Evolutionary conservation across 2,113 vertebrate species (phyloP), one percentile per base, ranked within the genome.

Genomic region (Trematocara unimaculatum): DNA sequence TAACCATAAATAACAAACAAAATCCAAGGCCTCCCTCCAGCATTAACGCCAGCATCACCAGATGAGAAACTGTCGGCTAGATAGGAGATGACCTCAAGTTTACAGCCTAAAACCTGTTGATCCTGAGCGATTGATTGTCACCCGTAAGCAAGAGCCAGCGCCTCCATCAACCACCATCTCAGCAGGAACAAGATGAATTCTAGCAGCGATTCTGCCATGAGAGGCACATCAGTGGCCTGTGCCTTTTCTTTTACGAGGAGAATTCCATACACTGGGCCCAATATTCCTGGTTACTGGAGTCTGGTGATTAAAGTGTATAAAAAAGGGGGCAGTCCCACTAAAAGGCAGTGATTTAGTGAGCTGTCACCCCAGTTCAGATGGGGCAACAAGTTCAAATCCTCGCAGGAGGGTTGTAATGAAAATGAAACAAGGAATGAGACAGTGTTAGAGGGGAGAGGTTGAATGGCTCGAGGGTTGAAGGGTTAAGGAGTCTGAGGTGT

Each of bases 231-330:
- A 95, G 95, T 64, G 88, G 89, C 90, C 84, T 62, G 89, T 62
- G 88, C 87, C 83, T 93, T 91, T 81, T 72, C 84, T 95, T 87
- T 97, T 96, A 96, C 90, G 92, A 92, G 94, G 64, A 74, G 82
- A 94, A 95, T 95, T 96, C 96, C 93, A 95, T 93, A 94, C 94
- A 93, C 93, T 87, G 92, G 83, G 84, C 89, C 93, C 94, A 95
- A 95, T 96, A 94, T 95, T 95, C 92, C 91, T 79, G 89, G 94
- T 95, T 89, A 94, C 92, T 92, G 94, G 95, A 96, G 94, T 95
- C 95, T 93, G 95, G 94, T 96, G 96, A 96, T 96, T 96, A 96
- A 96, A 96, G 95, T 96, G 89, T 93, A 95, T 95, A 94, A 96
- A 96, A 96, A 96, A 94, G 84, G 90, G 92, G 92, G 91, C 93